These are phyloP conservation scores for Caenorhabditis tropicalis DNA, from an alignment of 1,140 invertebrate species.

Conservation along the genomic window DNA sequence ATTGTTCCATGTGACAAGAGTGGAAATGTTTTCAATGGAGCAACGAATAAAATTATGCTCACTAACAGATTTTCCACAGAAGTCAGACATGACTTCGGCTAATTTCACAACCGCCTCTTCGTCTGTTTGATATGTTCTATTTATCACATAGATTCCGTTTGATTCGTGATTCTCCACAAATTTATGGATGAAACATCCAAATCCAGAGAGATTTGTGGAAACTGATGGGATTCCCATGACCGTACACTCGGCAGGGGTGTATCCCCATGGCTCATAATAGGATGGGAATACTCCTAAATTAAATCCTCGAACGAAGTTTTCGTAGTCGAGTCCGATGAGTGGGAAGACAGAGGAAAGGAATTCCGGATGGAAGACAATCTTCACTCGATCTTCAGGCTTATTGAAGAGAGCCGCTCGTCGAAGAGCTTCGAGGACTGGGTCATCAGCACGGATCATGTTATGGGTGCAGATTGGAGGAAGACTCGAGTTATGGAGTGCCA, in stretches of 20 bases:
- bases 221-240: constrained; percentile 98
- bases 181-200: constrained; percentile 98
- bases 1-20: constrained; percentile 97
- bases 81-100: constrained; percentile 83
- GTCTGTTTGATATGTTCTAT: constrained; percentile 84
- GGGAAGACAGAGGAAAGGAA: constrained; percentile 98
- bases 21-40: constrained; percentile 92
- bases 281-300: constrained; percentile 98
- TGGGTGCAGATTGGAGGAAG: constrained; percentile 97
- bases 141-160: constrained; percentile 98
- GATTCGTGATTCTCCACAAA: constrained; percentile 96
- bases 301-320: constrained; percentile 98
- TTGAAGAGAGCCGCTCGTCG: constrained; percentile 94
- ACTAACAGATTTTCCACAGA: constrained; percentile 85
- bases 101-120: constrained; percentile 92
- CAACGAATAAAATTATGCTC: constrained; percentile 98
- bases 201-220: constrained; percentile 97
- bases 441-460: constrained; percentile 91
- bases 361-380: constrained; percentile 80
- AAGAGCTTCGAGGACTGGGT: constrained; percentile 83
- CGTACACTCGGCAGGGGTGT: constrained; percentile 98
- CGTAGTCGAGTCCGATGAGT: constrained; percentile 95
- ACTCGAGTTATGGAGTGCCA: constrained; percentile 83
- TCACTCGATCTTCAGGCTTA: constrained; percentile 89
- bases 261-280: constrained; percentile 99